Conservation (phyloP, 2,797 vertebrate species). For the Lophura swinhoii region DNA sequence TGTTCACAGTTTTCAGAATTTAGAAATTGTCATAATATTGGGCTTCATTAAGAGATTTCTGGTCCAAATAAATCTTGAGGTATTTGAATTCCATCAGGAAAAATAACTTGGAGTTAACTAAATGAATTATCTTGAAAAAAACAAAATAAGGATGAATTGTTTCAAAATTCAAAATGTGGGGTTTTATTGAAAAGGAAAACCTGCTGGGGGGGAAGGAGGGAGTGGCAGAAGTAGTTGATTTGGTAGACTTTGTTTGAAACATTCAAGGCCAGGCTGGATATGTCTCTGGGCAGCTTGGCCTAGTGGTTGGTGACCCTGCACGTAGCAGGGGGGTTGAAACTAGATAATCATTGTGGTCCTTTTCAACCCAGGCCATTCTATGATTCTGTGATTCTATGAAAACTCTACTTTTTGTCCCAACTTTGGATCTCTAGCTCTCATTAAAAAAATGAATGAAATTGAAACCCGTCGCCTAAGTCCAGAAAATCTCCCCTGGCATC, state of each 20-base stretch:
- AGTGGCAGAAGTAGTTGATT: no score
- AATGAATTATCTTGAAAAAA: background rate
- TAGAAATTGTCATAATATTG: background rate
- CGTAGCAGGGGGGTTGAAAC: no score
- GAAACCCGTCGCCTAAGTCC: background rate
- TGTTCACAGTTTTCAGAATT: background rate
- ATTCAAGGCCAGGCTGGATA: no score
- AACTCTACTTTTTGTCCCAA: fast-evolving
- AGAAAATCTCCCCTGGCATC: background rate
- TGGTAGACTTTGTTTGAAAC: no score
- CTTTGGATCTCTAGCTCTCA: background rate
- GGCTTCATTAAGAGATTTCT: background rate
- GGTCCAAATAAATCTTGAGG: background rate
- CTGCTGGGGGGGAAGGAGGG: fast-evolving
- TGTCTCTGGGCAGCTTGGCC: no score
- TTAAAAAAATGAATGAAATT: background rate
- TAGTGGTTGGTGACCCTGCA: no score
- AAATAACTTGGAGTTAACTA: background rate
- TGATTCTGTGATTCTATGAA: background rate
- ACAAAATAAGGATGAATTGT: background rate
- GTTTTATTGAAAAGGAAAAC: background rate
- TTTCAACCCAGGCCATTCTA: no score
- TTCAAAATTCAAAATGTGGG: background rate
- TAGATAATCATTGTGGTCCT: no score
- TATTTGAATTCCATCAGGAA: background rate